phyloP scores from a whole-genome alignment of 2,888 invertebrate genomes.

The Dermolepida albohirtum region DNA sequence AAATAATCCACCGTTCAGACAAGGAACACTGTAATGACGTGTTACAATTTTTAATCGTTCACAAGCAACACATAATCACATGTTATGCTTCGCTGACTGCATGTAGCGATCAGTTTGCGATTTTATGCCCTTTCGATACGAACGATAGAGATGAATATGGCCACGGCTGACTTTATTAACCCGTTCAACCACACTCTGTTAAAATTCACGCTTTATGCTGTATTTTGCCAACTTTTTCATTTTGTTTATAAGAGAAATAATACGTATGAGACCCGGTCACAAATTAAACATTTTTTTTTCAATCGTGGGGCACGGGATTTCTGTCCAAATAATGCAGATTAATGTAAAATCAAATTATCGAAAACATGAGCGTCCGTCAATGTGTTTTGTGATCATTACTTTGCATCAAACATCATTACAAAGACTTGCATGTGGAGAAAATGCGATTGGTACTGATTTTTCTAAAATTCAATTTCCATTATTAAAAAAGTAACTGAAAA shows the following conservation, averaged over 20 bases:
- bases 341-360: too few species aligned
- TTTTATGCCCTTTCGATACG: constrained; percentile 41
- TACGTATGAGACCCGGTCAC: constrained; percentile 4
- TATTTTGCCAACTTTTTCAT: constrained; percentile 42
- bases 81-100: constrained; percentile 61
- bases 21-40: constrained; percentile 21
- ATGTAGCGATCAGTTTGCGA: constrained; percentile 51
- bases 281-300: constrained; percentile 26
- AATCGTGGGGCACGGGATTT: neutral
- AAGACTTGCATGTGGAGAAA: too few species aligned
- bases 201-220: constrained; percentile 53
- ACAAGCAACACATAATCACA: constrained; percentile 57
- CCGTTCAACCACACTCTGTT: constrained; percentile 54
- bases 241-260: constrained; percentile 38
- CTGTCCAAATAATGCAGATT: neutral
- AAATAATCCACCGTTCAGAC: constrained; percentile 4
- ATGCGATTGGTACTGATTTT: too few species aligned
- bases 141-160: constrained; percentile 51
- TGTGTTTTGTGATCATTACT: too few species aligned
- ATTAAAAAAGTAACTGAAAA: too few species aligned
- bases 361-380: too few species aligned
- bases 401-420: too few species aligned
- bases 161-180: constrained; percentile 54
- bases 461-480: too few species aligned
- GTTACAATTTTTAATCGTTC: constrained; percentile 31